Percentiles rank a stretch among this genome's conserved stretches.
phyloP scores from a whole-genome alignment of 2,888 invertebrate species.

The Pachydiplax longipennis region DNA sequence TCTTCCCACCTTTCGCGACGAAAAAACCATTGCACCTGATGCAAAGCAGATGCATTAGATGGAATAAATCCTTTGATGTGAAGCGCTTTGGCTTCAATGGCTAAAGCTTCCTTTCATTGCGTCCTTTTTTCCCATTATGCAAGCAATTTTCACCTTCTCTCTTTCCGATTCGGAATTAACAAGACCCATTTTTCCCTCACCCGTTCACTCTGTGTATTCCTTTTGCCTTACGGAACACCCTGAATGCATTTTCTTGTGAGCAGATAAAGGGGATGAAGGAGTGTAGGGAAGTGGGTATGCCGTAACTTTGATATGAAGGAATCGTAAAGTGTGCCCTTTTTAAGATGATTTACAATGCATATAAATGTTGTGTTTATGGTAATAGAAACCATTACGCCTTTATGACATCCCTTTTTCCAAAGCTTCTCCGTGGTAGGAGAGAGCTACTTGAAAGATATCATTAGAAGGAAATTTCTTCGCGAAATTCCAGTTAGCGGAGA shows the following conservation, averaged over 20 bases:
- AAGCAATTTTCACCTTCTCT: not conserved
- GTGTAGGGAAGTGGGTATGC: not conserved
- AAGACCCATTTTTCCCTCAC: not conserved
- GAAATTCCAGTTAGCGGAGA: not conserved
- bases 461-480: not conserved
- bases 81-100: not conserved
- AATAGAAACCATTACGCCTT: not conserved
- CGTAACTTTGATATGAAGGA: not conserved
- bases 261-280: not conserved
- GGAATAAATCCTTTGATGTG: not conserved
- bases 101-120: not conserved
- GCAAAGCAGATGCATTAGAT: not conserved
- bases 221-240: not conserved
- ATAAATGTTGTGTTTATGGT: constrained; percentile 1
- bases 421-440: not conserved
- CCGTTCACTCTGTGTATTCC: not conserved
- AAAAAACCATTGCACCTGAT: not conserved
- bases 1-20: not conserved
- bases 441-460: not conserved
- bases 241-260: not conserved
- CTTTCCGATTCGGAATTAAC: not conserved
- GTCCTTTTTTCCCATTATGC: not conserved
- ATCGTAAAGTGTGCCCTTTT: not conserved
- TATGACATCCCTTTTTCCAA: not conserved
- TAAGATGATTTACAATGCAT: not conserved